Evolutionary conservation across 2,888 invertebrate genomes (phyloP), one percentile per base, ranked within the genome.

Genomic region (Scotopteryx bipunctaria): DNA sequence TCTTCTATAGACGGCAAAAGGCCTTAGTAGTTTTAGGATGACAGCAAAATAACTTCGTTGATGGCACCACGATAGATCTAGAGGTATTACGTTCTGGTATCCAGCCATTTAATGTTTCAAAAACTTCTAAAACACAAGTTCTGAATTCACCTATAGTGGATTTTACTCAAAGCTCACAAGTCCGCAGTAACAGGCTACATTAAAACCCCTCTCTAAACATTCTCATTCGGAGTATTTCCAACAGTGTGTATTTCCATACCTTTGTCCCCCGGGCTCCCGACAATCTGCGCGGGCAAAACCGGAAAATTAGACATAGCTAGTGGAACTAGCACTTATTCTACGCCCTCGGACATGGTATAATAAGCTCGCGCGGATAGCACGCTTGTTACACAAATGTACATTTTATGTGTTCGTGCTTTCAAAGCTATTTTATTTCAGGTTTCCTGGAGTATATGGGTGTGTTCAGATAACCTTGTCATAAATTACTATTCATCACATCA

Each of bases 281-380:
- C 86, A 85, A 86, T 87, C 83, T 85, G 67, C 78, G 84, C 81
- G 86, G 70, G 81, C 86, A 66, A 75, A 76, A 81, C 85, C 88
- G 88, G 86, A 87, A 88, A 88, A 88, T 88, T 87, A 86, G 73
- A 86, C 85, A 82, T 79, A 79, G 82, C 78, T 67, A 16, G 19
- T 23, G 17, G 14, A 16, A 46, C 52, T 46, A 4, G 9, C 13
- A 9, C 8, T 2, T 33, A 47, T 40, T 35, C 47, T 4, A 3
- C 71, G 23, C 54, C 17, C 55, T 59, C 68, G 58, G 64, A 67
- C 70, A 68, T 65, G 69, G 63, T 69, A 71, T 78, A 79, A 81
- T 80, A 81, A 78, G 75, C 73, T 66, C 58, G 56, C 47, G 67
- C 66, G 59, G 42, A 56, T 48, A 38, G 45, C 33, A 63, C 57